phyloP scores from a whole-genome alignment of 2,113 vertebrate species.

The Leiothrix lutea region DNA sequence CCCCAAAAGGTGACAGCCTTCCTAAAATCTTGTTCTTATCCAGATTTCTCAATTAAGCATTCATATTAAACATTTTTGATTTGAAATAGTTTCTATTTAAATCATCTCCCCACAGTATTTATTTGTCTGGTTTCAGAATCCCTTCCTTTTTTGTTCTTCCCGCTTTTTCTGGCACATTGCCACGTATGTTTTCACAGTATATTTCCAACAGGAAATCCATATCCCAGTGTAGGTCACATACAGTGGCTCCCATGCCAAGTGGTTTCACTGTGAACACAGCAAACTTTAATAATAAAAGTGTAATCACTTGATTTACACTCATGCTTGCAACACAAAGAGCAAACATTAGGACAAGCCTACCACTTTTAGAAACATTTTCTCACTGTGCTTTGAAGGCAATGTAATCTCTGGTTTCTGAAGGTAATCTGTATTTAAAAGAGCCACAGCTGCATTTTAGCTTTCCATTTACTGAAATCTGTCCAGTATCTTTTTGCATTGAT shows the following conservation, averaged over 20 bases:
- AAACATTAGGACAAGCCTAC: neutral
- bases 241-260: neutral
- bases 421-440: neutral
- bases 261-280: neutral
- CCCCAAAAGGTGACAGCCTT: neutral
- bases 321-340: neutral
- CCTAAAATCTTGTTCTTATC: neutral
- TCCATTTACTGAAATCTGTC: neutral
- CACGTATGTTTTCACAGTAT: neutral
- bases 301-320: neutral
- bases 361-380: neutral
- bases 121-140: slow-evolving; percentile 4
- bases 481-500: neutral
- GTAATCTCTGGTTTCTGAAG: neutral
- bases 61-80: neutral
- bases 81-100: neutral
- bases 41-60: neutral
- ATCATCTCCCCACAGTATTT: neutral
- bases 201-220: neutral
- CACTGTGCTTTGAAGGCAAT: neutral
- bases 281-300: neutral
- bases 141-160: neutral
- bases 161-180: neutral
- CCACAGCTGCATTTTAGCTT: neutral
- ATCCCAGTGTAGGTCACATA: neutral